Evolutionary conservation across 2,797 vertebrate genomes (phyloP).

Genomic region (Takifugu ocellatus): DNA sequence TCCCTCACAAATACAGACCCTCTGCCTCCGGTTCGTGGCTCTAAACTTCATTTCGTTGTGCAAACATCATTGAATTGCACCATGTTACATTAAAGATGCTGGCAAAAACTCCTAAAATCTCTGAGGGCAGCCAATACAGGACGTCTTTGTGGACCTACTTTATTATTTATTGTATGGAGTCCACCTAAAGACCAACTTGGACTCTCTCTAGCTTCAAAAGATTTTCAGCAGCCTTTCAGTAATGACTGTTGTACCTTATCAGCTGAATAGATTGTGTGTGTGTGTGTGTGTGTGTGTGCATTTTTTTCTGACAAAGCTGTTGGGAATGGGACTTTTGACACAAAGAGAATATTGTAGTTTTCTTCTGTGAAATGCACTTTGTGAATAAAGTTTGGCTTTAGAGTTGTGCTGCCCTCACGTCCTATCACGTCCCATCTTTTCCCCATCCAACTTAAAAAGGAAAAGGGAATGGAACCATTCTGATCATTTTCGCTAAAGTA

Average conservation of each 20-base stretch:
- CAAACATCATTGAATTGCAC: not conserved
- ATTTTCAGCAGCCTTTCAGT: slow-evolving; percentile 9
- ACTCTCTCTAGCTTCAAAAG: not conserved
- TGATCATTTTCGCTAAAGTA: too few relatives aligned
- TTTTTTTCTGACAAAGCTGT: not conserved
- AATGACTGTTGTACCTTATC: not conserved
- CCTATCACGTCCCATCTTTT: too few relatives aligned
- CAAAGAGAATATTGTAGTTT: not conserved
- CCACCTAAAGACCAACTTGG: not conserved
- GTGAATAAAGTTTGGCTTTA: too few relatives aligned
- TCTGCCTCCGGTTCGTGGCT: slow-evolving; percentile 25
- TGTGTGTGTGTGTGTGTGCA: not conserved
- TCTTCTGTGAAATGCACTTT: not conserved
- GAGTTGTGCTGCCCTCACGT: too few relatives aligned
- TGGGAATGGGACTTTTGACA: not conserved
- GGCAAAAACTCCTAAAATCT: slow-evolving; percentile 7
- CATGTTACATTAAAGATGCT: slow-evolving; percentile 9
- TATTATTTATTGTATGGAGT: slow-evolving; percentile 1
- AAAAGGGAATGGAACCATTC: too few relatives aligned
- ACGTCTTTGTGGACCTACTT: not conserved
- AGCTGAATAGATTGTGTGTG: not conserved
- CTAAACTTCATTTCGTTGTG: slow-evolving; percentile 2
- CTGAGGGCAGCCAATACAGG: slow-evolving; percentile 6
- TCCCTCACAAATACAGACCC: slow-evolving; percentile 1
- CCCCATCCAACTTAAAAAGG: too few relatives aligned